These are phyloP conservation scores for Agrochola circellaris DNA, from an alignment of 2,888 invertebrate species.

Conservation along the genomic window DNA sequence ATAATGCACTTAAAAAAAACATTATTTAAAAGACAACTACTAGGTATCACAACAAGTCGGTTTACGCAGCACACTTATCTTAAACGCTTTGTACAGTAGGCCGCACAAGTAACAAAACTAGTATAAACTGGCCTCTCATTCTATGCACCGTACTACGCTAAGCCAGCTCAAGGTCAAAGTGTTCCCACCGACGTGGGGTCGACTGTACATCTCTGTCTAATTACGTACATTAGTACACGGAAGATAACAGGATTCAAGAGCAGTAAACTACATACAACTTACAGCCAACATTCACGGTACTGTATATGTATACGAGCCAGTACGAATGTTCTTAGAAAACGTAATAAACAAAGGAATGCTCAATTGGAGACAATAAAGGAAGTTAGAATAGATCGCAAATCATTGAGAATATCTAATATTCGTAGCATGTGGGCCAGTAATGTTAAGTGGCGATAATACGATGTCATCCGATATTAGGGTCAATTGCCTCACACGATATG, in stretches of 20 bases:
- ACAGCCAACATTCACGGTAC: slow-evolving; percentile 34
- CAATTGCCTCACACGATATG: slow-evolving; percentile 80
- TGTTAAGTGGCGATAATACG: slow-evolving; percentile 77
- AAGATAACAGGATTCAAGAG: slow-evolving; percentile 55
- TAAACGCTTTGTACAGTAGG: slow-evolving; percentile 45
- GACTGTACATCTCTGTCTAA: slow-evolving; percentile 50
- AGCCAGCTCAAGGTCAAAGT: neutral
- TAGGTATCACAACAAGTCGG: slow-evolving; percentile 13
- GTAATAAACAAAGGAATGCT: slow-evolving; percentile 48
- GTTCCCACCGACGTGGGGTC: neutral
- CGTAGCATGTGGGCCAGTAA: slow-evolving; percentile 62
- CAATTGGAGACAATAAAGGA: slow-evolving; percentile 50
- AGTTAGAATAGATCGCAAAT: slow-evolving; percentile 53
- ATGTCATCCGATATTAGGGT: slow-evolving; percentile 84
- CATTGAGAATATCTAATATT: slow-evolving; percentile 54
- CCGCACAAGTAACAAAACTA: neutral
- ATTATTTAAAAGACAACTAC: slow-evolving; percentile 18
- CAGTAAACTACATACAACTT: slow-evolving; percentile 30
- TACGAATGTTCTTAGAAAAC: slow-evolving; percentile 37
- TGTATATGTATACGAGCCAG: slow-evolving; percentile 27
- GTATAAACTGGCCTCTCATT: neutral
- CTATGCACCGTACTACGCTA: neutral
- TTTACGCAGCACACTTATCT: slow-evolving; percentile 42
- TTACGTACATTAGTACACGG: slow-evolving; percentile 49
- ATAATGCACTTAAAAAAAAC: neutral